Evolutionary conservation across 2,113 vertebrate species (phyloP).

Genomic region (Neodontobutis hainanensis): DNA sequence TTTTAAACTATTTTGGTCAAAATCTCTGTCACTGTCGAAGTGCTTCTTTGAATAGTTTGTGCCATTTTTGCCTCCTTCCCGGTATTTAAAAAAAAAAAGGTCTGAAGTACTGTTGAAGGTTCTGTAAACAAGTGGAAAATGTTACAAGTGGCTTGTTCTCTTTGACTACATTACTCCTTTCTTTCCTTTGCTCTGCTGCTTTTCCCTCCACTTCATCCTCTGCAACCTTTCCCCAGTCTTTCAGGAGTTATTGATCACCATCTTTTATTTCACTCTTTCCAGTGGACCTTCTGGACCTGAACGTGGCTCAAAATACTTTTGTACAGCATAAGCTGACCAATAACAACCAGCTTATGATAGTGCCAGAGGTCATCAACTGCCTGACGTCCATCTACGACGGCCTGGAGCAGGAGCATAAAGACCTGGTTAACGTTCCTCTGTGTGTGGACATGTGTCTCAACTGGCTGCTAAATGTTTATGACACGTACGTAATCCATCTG

Average conservation of each 20-base stretch:
- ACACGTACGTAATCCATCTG: constrained; percentile 85
- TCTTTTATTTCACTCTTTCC: constrained; percentile 5
- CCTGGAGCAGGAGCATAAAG: constrained; percentile 92
- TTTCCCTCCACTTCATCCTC: background rate
- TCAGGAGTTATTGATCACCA: background rate
- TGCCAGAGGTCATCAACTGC: constrained; percentile 93
- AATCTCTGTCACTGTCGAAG: constrained; percentile 34
- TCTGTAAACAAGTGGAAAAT: constrained; percentile 20
- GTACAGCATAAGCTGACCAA: constrained; percentile 90
- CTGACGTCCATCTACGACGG: constrained; percentile 92
- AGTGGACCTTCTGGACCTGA: constrained; percentile 95
- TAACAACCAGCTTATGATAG: constrained; percentile 87
- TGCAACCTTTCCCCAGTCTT: too few relatives aligned
- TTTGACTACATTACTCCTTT: background rate
- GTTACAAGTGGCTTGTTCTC: constrained; percentile 17
- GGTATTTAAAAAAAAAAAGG: constrained; percentile 27
- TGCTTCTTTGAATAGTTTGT: constrained; percentile 33
- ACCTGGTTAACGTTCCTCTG: constrained; percentile 94
- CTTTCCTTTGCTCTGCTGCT: constrained; percentile 10
- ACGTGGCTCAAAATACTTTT: constrained; percentile 90
- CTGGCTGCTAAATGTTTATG: constrained; percentile 98
- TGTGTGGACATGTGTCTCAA: constrained; percentile 98
- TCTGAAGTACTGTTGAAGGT: constrained; percentile 9
- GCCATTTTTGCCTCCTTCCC: constrained; percentile 20
- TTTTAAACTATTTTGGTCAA: constrained; percentile 45